Evolutionary conservation across 2,113 vertebrate genomes (phyloP), one percentile per base, ranked within the genome.

Genomic region (Bubo blakistoni): DNA sequence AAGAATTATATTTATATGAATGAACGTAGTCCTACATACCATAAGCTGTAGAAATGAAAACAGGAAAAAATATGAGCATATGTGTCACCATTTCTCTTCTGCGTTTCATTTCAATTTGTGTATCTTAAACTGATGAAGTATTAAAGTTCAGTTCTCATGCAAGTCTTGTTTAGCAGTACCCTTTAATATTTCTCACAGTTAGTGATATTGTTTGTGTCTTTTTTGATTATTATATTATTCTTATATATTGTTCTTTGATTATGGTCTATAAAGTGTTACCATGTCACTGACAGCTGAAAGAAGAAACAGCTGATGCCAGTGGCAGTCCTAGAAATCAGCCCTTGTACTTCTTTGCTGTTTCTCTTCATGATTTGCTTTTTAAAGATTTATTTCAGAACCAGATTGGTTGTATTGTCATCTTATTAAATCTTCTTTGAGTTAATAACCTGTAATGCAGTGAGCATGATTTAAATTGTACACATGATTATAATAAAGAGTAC

Each of bases 371-470:
- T 58, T 62, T 80, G 38, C 26, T 80, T 82, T 76, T 86, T 72
- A 62, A 95, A 83, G 69, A 58, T 87, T 94, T 90, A 55, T 83
- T 95, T 96, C 62, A 70, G 73, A 38, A 58, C 55, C 38, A 78
- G n/a, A 42, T 51, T 72, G 63, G 69, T 82, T 94, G 42, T 93
- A 67, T 88, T 88, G 81, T 93, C 46, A 79, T 89, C 30, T 93
- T 88, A 94, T 92, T 94, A 92, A 93, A 94, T 95, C 63, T 83
- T 94, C 70, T 86, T 86, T 94, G 55, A 89, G 59, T 94, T 94
- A 92, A 96, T 97, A 91, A 77, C 46, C 42, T 90, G 18, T 92
- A 96, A 96, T 97, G 61, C 32, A 76, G 82, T 85, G 61, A 93
- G 81, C 24, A 47, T 93, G 74, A 84, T 95, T 91, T 95, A 79